phyloP scores from a whole-genome alignment of 2,113 vertebrate genomes.

The Nicator chloris region DNA sequence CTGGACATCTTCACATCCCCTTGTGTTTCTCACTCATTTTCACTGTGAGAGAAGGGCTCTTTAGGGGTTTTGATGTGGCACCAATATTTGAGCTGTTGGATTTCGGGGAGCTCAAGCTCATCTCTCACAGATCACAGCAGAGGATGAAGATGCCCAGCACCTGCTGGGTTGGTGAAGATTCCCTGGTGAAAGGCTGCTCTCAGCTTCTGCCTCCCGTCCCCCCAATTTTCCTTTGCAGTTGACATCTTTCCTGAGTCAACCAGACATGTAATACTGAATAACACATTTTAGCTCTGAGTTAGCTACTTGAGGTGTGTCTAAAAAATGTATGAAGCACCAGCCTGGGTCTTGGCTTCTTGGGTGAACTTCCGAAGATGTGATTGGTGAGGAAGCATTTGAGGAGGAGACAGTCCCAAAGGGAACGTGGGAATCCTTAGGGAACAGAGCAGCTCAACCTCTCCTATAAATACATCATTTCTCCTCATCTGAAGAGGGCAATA shows the following conservation, averaged over 20 bases:
- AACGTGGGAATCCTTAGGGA: not conserved
- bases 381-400: not conserved
- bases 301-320: not conserved
- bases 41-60: not conserved
- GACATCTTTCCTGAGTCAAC: conserved; percentile 8
- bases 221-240: not conserved
- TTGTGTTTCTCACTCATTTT: not conserved
- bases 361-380: not conserved
- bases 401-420: not conserved
- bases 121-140: not conserved
- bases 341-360: not conserved
- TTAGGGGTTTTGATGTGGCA: not conserved
- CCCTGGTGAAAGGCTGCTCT: not conserved
- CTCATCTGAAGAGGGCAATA: not conserved
- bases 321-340: not conserved
- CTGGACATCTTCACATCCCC: not conserved
- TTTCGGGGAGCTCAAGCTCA: not conserved
- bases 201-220: not conserved
- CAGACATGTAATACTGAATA: not conserved
- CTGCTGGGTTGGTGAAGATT: not conserved
- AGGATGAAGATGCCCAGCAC: not conserved
- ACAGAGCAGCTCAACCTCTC: not conserved
- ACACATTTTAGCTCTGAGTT: not conserved
- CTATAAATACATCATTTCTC: not conserved
- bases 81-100: not conserved